Conservation (phyloP, 2,113 vertebrate genomes). For the Syngnathoides biaculeatus region DNA sequence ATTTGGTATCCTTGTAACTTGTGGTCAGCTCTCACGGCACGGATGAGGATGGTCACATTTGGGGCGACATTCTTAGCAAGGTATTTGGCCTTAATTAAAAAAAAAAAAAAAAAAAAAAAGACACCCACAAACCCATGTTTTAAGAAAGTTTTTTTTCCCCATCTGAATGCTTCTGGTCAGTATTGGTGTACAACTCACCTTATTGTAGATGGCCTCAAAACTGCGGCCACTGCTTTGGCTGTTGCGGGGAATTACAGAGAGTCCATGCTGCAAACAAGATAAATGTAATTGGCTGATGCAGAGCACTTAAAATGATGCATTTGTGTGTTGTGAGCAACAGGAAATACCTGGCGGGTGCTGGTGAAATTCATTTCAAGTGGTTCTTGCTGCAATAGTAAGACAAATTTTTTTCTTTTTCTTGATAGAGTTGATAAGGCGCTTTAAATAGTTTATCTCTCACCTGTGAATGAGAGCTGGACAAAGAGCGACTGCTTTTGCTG, state of each 20-base stretch:
- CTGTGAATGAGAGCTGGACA: conserved; percentile 30
- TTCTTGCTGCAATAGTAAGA: conserved; percentile 35
- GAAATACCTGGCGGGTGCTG: conserved; percentile 59
- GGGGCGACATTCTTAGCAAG: conserved; percentile 64
- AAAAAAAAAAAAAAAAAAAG: too few relatives aligned
- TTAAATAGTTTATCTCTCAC: conserved; percentile 17
- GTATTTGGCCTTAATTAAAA: conserved; percentile 72
- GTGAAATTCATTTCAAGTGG: conserved; percentile 41
- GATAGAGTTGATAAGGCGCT: background rate
- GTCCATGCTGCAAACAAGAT: conserved; percentile 41
- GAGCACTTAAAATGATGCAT: background rate
- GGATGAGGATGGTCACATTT: conserved; percentile 63
- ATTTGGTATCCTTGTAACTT: conserved; percentile 76
- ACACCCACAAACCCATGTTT: background rate
- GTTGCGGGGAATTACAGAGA: conserved; percentile 5
- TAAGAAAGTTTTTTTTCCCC: background rate
- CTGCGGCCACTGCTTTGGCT: conserved; percentile 61
- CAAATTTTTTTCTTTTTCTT: background rate
- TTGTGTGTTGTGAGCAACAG: background rate
- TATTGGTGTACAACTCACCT: conserved; percentile 35
- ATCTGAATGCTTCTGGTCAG: background rate
- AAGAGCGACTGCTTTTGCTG: conserved; percentile 10
- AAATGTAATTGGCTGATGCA: conserved; percentile 10
- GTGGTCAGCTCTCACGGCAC: conserved; percentile 60
- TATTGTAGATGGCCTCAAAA: conserved; percentile 62